Conservation (phyloP, 1,140 invertebrate genomes). For the Triops longicaudatus region DNA sequence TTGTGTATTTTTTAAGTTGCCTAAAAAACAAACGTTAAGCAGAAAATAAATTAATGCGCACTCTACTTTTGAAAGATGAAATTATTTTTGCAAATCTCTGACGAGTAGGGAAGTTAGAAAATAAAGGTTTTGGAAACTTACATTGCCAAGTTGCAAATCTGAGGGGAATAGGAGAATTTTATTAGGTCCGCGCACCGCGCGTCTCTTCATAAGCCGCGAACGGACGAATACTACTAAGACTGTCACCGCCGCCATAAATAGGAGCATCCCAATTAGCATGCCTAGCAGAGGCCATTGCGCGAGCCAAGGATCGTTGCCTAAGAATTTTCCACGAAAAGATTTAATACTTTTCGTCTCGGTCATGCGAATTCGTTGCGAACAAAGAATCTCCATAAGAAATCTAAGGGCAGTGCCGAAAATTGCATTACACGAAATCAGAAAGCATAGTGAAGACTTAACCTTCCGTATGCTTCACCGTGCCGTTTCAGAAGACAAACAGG, state of each 20-base stretch:
- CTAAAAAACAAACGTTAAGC: no score
- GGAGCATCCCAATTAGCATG: not conserved
- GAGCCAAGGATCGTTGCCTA: not conserved
- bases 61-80: no score
- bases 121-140: not conserved
- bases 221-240: not conserved
- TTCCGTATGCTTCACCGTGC: no score
- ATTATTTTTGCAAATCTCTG: no score
- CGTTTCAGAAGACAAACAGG: no score
- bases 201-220: not conserved
- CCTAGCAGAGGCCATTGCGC: not conserved
- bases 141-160: slow-evolving; percentile 8
- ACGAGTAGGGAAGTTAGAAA: no score
- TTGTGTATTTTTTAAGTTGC: no score
- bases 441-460: no score
- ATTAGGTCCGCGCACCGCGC: not conserved
- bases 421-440: no score
- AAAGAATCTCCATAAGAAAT: no score
- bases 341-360: not conserved
- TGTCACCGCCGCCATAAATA: not conserved
- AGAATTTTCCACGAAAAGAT: not conserved
- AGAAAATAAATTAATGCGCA: no score
- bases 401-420: no score
- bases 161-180: not conserved
- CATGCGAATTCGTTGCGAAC: not conserved